A percentile compares a stretch with the other conserved stretches of the same genome.
Evolutionary conservation across 2,113 vertebrate genomes (phyloP).

Genomic region (Lamprologus callipterus): DNA sequence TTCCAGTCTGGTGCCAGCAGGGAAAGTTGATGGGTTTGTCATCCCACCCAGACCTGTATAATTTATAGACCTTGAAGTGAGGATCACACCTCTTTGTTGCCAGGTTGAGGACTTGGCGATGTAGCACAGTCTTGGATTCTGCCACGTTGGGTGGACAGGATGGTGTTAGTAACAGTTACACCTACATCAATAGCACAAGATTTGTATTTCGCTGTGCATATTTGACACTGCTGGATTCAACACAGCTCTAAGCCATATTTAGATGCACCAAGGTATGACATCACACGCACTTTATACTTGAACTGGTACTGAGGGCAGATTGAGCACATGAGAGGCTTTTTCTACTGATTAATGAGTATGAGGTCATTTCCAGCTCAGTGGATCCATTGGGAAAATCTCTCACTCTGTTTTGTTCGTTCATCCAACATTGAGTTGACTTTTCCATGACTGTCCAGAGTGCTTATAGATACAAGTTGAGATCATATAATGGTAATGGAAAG

Average conservation of each 20-base stretch:
- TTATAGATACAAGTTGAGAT: background rate
- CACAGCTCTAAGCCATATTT: conserved; percentile 39
- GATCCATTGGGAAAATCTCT: background rate
- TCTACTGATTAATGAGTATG: background rate
- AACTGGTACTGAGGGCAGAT: background rate
- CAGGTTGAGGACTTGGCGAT: conserved; percentile 36
- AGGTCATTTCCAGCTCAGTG: background rate
- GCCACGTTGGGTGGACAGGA: conserved; percentile 41
- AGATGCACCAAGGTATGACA: conserved; percentile 21
- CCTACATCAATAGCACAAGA: conserved; percentile 29
- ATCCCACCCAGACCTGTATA: conserved; percentile 24
- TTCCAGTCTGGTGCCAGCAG: background rate
- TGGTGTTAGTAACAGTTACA: conserved; percentile 26
- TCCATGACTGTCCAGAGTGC: background rate
- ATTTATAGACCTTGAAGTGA: conserved; percentile 41
- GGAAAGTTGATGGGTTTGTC: background rate
- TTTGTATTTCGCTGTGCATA: conserved; percentile 65
- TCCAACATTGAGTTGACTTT: background rate
- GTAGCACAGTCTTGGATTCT: conserved; percentile 36
- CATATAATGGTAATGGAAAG: background rate
- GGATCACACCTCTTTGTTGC: conserved; percentile 59
- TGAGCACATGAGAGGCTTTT: background rate
- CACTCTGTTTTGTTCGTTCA: background rate
- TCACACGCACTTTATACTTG: background rate
- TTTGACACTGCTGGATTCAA: conserved; percentile 60